Percentiles rank a stretch among this genome's conserved stretches.
Conservation (phyloP, 2,113 vertebrate genomes). For the Sturnus vulgaris region DNA sequence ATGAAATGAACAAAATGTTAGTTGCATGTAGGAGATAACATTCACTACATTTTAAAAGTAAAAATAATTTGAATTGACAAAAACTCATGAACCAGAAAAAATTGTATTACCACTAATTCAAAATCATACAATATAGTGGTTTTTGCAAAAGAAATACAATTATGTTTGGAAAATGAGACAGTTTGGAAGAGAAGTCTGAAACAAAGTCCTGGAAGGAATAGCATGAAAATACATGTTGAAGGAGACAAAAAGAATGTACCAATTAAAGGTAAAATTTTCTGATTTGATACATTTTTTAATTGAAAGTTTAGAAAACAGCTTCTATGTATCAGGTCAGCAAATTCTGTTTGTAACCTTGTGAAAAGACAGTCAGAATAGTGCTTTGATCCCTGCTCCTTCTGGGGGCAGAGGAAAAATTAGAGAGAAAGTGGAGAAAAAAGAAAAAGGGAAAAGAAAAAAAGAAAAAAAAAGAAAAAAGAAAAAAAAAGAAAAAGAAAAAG, state of each 20-base stretch:
- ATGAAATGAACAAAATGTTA: not conserved
- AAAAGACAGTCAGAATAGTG: not conserved
- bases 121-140: not conserved
- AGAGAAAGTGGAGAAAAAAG: too few species aligned
- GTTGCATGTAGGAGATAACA: not conserved
- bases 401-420: fast-evolving
- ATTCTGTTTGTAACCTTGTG: not conserved
- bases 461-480: too few species aligned
- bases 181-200: not conserved
- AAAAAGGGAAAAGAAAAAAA: too few species aligned
- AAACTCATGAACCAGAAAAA: not conserved
- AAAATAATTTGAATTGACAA: not conserved
- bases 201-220: not conserved
- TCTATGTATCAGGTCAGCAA: not conserved
- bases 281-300: not conserved
- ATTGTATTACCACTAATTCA: not conserved
- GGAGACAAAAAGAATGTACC: not conserved
- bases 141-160: not conserved
- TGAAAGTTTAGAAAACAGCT: not conserved
- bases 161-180: not conserved
- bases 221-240: not conserved
- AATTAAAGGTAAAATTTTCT: not conserved
- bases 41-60: not conserved
- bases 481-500: too few species aligned
- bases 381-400: not conserved